Percentiles rank a stretch among this genome's conserved stretches.
These are phyloP conservation scores for Habrosyne pyritoides DNA, from an alignment of 2,888 invertebrate genomes.

Conservation along the genomic window DNA sequence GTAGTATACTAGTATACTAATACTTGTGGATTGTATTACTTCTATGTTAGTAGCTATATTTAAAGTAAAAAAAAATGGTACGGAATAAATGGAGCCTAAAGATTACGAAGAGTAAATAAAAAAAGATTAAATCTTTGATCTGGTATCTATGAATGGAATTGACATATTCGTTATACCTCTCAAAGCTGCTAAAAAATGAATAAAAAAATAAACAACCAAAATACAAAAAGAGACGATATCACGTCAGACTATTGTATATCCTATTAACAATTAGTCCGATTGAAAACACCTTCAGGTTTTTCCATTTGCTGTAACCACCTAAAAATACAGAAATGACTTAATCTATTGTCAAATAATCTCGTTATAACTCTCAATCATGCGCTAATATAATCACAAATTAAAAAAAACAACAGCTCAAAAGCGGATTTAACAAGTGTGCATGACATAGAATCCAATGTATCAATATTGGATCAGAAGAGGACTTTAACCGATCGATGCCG, in stretches of 20 bases:
- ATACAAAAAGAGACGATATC: neutral
- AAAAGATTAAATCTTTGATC: too few relatives aligned
- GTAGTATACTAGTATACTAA: too few relatives aligned
- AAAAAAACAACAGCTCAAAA: slow-evolving; percentile 64
- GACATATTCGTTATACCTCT: too few relatives aligned
- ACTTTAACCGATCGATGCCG: slow-evolving; percentile 34
- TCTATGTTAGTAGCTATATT: too few relatives aligned
- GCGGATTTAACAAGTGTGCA: slow-evolving; percentile 75
- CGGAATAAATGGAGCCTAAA: too few relatives aligned
- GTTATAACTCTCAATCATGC: slow-evolving; percentile 76
- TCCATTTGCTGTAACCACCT: slow-evolving; percentile 52
- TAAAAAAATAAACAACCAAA: neutral
- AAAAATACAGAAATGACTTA: slow-evolving; percentile 77
- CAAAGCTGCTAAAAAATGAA: too few relatives aligned
- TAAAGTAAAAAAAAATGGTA: too few relatives aligned
- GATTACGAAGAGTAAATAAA: too few relatives aligned
- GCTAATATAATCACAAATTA: slow-evolving; percentile 75
- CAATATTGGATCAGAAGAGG: slow-evolving; percentile 69
- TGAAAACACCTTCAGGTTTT: slow-evolving; percentile 56
- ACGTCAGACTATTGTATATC: neutral
- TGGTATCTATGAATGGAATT: too few relatives aligned
- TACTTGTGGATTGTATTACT: too few relatives aligned
- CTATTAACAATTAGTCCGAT: slow-evolving; percentile 30
- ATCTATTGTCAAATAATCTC: slow-evolving; percentile 73
- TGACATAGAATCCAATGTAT: slow-evolving; percentile 66